Evolutionary conservation across 2,888 invertebrate species (phyloP).

Genomic region (Rhagophthalmus giganteus): DNA sequence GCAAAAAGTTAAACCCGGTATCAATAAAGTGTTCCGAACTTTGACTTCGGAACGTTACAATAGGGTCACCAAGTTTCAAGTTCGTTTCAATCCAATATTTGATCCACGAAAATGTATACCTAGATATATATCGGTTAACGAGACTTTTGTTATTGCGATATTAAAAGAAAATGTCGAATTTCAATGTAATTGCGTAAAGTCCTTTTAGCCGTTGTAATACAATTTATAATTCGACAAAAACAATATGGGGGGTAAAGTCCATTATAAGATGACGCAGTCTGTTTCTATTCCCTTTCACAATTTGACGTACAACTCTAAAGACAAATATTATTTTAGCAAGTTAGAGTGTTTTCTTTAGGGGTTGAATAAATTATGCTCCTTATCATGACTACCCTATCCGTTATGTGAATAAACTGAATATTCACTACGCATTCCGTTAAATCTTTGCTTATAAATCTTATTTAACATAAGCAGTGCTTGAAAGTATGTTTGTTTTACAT

Average conservation of each 20-base stretch:
- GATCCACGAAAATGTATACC: conserved; percentile 7
- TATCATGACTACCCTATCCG: conserved; percentile 17
- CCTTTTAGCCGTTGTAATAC: not conserved
- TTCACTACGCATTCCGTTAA: conserved; percentile 3
- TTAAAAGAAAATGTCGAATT: too few species aligned
- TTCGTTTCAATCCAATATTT: conserved; percentile 15
- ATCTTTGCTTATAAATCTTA: conserved; percentile 3
- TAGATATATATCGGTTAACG: too few species aligned
- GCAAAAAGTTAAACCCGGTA: conserved; percentile 21
- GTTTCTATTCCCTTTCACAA: conserved; percentile 18
- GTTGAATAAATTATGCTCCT: conserved; percentile 21
- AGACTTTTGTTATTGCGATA: too few species aligned
- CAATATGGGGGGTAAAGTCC: too few species aligned
- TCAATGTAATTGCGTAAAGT: too few species aligned
- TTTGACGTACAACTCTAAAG: conserved; percentile 10
- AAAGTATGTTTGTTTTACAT: not conserved
- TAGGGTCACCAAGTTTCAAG: conserved; percentile 12
- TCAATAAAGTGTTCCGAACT: conserved; percentile 23
- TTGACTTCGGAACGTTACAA: conserved; percentile 15
- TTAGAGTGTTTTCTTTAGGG: conserved; percentile 25
- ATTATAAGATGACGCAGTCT: too few species aligned
- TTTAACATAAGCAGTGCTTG: not conserved
- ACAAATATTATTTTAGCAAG: conserved; percentile 27
- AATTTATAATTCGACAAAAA: too few species aligned
- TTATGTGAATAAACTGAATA: conserved; percentile 4